These are phyloP conservation scores for Prionchulus punctatus DNA, from an alignment of 2,888 invertebrate genomes.

Conservation along the genomic window DNA sequence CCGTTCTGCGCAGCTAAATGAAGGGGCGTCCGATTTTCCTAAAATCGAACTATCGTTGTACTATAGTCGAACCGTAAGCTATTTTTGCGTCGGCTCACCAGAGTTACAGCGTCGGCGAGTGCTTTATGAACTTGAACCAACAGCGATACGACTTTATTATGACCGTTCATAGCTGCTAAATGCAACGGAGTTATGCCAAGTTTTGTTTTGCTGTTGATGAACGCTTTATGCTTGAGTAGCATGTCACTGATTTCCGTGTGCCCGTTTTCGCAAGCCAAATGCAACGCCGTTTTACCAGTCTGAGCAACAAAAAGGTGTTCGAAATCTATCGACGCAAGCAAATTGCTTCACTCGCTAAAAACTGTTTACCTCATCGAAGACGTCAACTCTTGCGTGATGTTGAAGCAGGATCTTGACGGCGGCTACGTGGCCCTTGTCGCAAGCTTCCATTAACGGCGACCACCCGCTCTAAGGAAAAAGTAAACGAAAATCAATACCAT, in stretches of 20 bases:
- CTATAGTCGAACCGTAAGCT: no score
- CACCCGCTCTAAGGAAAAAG: constrained; percentile 45
- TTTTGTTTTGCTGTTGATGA: constrained; percentile 93
- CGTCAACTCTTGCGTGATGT: constrained; percentile 93
- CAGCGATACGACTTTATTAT: constrained; percentile 68
- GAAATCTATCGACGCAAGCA: not conserved
- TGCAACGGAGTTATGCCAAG: constrained; percentile 91
- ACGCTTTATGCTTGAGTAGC: constrained; percentile 81
- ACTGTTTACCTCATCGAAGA: constrained; percentile 78
- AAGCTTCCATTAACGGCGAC: constrained; percentile 90
- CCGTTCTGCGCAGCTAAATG: constrained; percentile 92
- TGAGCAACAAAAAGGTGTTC: not conserved
- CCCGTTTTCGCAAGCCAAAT: constrained; percentile 74
- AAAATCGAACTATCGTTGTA: constrained; percentile 13
- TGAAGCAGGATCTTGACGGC: constrained; percentile 62
- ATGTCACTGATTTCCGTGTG: constrained; percentile 50
- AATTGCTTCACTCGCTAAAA: no score
- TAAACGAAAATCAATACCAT: constrained; percentile 2
- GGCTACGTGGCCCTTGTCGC: constrained; percentile 84
- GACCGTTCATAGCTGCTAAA: constrained; percentile 89
- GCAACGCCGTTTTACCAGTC: constrained; percentile 62
- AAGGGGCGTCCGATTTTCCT: constrained; percentile 84
- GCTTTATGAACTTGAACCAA: constrained; percentile 87
- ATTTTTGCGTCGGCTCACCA: constrained; percentile 41
- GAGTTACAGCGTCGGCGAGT: constrained; percentile 78